Evolutionary conservation across 2,113 vertebrate species (phyloP), one percentile per base, ranked within the genome.

Genomic region (Maccullochella peelii): DNA sequence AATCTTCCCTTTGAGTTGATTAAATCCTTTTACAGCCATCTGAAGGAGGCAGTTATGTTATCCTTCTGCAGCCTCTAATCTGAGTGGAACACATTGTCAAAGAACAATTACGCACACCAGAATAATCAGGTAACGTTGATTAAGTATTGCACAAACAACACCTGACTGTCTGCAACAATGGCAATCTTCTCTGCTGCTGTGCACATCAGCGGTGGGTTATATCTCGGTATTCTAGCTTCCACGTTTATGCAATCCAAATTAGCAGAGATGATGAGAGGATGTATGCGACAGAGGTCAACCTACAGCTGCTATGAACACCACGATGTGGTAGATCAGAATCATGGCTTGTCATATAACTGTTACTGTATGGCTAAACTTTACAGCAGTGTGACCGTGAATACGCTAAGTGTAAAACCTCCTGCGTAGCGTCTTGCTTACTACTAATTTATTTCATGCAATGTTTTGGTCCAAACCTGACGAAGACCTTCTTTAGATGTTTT

Each of bases 71-170:
- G 68, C 40, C 67, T 83, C 23, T 52, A n/a, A 73, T 47, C 40
- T 33, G 50, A 73, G 42, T 36, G 50, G 23, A 9, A 20, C 1
- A 0, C 16, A 18, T 47, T 66, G 44, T 54, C 15, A 78, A 58
- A 72, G 42, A 30, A 79, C 20, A 70, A 68, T 49, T 55, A 73
- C 16, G 9, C 40, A 52, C 40, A 40, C 1, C 21, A 12, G 65
- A 78, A 77, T 25, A 67, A 57, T 42, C 38, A 63, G 30, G 15
- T 54, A 27, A 50, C 8, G 8, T 40, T n/a, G 8, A 80, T 73
- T 59, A 62, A 73, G 52, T 25, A 55, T 58, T 69, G n/a, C 8
- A 4, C 2, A 33, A 42, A n/a, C n/a, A 14, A 7, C 14, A 9
- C 42, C 55, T 25, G 44, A 3, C 8, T 18, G 15, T 58, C n/a